Percentiles rank a stretch among this genome's conserved stretches.
Evolutionary conservation across 2,797 vertebrate genomes (phyloP).

Genomic region (Todus mexicanus): DNA sequence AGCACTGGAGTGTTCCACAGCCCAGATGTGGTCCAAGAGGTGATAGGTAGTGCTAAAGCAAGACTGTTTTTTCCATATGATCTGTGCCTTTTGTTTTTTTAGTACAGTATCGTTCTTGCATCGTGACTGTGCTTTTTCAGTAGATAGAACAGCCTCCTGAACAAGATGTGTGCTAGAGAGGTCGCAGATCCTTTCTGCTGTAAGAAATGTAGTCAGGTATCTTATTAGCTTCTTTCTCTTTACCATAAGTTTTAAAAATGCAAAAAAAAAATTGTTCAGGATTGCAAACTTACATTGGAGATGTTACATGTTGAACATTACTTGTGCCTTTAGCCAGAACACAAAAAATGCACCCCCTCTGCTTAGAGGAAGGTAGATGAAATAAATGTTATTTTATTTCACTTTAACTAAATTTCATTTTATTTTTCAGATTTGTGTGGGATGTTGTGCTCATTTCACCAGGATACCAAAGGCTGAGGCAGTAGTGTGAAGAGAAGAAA

Average conservation of each 20-base stretch:
- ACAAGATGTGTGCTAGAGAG: not conserved
- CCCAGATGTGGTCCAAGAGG: not conserved
- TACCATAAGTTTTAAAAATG: not conserved
- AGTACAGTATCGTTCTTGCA: not conserved
- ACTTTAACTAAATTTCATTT: not conserved
- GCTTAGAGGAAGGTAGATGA: not conserved
- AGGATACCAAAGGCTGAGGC: not conserved
- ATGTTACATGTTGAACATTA: not conserved
- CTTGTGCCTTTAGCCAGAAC: not conserved
- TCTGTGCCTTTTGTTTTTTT: conserved; percentile 10
- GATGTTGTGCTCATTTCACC: not conserved
- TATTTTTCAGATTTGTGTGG: not conserved
- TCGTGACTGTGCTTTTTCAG: not conserved
- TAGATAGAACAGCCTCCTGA: not conserved
- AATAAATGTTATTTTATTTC: not conserved
- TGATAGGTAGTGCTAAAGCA: not conserved
- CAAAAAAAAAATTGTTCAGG: not conserved
- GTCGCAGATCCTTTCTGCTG: not conserved
- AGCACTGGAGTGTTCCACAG: not conserved
- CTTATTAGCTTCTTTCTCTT: not conserved
- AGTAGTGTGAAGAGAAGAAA: not conserved
- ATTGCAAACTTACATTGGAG: not conserved
- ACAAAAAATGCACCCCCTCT: not conserved
- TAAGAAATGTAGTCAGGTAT: not conserved
- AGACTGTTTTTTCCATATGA: not conserved